Evolutionary conservation across 1,140 invertebrate genomes (phyloP).

Genomic region (Aphaenogaster ashmeadi): DNA sequence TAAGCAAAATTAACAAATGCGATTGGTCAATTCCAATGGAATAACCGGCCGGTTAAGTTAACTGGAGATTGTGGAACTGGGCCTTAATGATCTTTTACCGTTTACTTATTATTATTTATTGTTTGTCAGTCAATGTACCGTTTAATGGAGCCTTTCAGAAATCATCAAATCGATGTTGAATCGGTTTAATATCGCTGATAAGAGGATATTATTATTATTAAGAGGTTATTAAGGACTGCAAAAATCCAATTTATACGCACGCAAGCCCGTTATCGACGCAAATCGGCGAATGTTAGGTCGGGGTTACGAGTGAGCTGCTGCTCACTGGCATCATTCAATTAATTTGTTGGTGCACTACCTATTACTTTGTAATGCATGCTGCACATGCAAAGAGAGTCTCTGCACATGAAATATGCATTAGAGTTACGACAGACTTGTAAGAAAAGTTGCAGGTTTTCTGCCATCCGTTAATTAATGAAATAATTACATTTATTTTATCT

Average conservation of each 20-base stretch:
- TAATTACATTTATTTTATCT: neutral
- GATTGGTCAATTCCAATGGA: no score
- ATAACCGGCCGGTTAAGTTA: no score
- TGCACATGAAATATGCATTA: neutral
- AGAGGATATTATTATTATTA: neutral
- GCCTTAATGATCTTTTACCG: neutral
- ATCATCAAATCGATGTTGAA: constrained; percentile 1
- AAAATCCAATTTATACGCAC: constrained; percentile 22
- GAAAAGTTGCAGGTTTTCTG: neutral
- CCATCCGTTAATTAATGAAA: constrained; percentile 1
- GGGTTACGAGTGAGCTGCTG: constrained; percentile 16
- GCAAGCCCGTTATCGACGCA: constrained; percentile 30
- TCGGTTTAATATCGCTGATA: neutral
- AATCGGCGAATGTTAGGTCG: constrained; percentile 24
- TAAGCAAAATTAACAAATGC: no score
- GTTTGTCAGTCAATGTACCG: neutral
- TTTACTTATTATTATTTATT: neutral
- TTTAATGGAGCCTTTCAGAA: neutral
- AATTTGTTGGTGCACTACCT: constrained; percentile 19
- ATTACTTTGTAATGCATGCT: constrained; percentile 30
- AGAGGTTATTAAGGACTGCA: constrained; percentile 18
- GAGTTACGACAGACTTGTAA: neutral
- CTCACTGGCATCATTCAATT: constrained; percentile 41
- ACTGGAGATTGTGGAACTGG: no score
- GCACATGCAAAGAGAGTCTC: neutral